A percentile compares a stretch with the other conserved stretches of the same genome.
Conservation (phyloP, 2,113 vertebrate species). For the Anas platyrhynchos region DNA sequence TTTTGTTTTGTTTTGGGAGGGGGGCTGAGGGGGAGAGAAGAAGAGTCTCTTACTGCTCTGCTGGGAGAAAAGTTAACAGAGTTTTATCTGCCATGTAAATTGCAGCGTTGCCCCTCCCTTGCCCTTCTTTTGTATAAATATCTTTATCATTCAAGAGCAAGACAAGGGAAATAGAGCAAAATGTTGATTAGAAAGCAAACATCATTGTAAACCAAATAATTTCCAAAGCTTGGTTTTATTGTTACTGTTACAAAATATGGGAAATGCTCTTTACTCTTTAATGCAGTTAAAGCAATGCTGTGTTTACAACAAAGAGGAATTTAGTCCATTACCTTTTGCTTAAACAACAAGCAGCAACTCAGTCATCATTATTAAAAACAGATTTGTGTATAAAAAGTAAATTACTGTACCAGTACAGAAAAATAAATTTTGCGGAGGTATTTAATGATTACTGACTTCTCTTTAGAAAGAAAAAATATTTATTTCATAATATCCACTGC, state of each 20-base stretch:
- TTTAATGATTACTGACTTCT: not conserved
- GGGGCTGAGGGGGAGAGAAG: not conserved
- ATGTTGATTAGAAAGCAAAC: not conserved
- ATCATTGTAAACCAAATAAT: not conserved
- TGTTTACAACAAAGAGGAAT: not conserved
- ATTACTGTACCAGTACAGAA: not conserved
- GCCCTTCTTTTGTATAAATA: not conserved
- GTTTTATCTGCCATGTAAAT: not conserved
- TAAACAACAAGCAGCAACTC: not conserved
- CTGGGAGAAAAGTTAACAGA: not conserved
- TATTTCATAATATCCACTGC: not conserved
- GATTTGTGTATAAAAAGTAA: not conserved
- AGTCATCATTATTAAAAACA: not conserved
- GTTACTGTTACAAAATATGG: no score
- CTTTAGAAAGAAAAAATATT: not conserved
- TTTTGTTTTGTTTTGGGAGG: no score
- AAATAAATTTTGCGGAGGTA: not conserved
- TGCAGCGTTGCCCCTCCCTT: no score
- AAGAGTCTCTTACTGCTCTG: not conserved
- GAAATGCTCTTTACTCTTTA: not conserved
- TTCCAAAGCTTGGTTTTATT: not conserved
- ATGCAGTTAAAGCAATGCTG: not conserved
- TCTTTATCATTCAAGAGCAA: not conserved
- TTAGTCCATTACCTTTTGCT: not conserved
- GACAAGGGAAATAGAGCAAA: not conserved